Evolutionary conservation across 2,888 invertebrate genomes (phyloP).

Genomic region (Macropis europaea): DNA sequence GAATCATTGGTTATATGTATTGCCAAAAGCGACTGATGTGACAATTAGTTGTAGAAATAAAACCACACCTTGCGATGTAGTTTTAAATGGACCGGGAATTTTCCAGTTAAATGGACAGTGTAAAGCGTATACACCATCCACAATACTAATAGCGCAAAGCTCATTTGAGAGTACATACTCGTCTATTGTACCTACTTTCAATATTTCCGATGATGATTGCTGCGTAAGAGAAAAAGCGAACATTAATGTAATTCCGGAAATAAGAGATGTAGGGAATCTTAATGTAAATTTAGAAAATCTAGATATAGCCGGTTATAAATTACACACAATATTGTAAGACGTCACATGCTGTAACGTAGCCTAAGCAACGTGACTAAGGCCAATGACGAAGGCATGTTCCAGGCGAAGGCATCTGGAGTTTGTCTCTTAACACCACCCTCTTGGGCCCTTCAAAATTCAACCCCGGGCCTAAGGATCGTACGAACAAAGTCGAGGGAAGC

Average conservation of each 20-base stretch:
- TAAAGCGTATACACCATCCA: slow-evolving; percentile 4
- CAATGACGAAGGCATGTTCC: no score
- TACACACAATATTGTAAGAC: no score
- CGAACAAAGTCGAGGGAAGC: no score
- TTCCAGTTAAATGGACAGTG: slow-evolving; percentile 3
- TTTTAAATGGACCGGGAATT: background rate
- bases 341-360: no score
- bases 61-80: background rate
- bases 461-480: no score
- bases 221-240: background rate
- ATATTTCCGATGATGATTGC: slow-evolving; percentile 11
- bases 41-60: background rate
- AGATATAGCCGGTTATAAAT: slow-evolving; percentile 7
- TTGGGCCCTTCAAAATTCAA: no score
- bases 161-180: slow-evolving; percentile 4
- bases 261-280: background rate
- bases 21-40: background rate
- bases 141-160: slow-evolving; percentile 1
- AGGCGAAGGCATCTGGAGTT: no score
- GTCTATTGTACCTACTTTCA: background rate
- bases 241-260: background rate
- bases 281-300: slow-evolving; percentile 3
- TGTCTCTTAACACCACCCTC: no score
- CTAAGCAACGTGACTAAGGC: no score
- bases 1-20: background rate